These are phyloP conservation scores for Zophobas atratus DNA, from an alignment of 1,140 invertebrate species.

Conservation along the genomic window DNA sequence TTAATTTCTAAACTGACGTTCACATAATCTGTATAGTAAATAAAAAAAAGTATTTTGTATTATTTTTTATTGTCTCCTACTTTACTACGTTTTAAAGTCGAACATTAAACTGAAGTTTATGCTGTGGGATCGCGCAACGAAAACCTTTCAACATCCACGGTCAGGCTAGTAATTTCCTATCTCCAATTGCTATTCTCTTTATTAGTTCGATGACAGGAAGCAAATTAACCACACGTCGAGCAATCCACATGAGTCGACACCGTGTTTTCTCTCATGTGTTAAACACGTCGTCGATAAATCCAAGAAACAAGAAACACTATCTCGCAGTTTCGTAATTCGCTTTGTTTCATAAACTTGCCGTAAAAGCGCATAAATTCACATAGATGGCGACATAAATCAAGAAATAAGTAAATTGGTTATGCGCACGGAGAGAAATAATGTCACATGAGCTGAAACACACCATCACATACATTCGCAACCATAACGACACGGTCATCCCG, in stretches of 20 bases:
- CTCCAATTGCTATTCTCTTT: slow-evolving; percentile 30
- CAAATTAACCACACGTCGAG: slow-evolving; percentile 38
- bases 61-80: too few species aligned
- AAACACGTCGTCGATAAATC: slow-evolving; percentile 44
- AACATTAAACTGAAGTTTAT: background rate
- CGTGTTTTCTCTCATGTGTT: slow-evolving; percentile 24
- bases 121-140: background rate
- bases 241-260: slow-evolving; percentile 37
- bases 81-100: too few species aligned
- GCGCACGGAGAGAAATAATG: slow-evolving; percentile 35
- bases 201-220: slow-evolving; percentile 36
- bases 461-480: slow-evolving; percentile 8
- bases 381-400: slow-evolving; percentile 50
- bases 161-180: background rate
- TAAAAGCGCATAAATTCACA: slow-evolving; percentile 49
- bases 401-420: slow-evolving; percentile 50
- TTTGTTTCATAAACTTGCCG: slow-evolving; percentile 22
- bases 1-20: too few species aligned
- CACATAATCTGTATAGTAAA: too few species aligned
- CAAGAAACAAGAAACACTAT: slow-evolving; percentile 32
- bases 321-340: slow-evolving; percentile 30
- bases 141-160: background rate
- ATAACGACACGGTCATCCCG: background rate
- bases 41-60: too few species aligned
- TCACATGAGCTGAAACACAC: slow-evolving; percentile 27